These are phyloP conservation scores for Megaceryle alcyon DNA, from an alignment of 2,797 vertebrate genomes.

Conservation along the genomic window DNA sequence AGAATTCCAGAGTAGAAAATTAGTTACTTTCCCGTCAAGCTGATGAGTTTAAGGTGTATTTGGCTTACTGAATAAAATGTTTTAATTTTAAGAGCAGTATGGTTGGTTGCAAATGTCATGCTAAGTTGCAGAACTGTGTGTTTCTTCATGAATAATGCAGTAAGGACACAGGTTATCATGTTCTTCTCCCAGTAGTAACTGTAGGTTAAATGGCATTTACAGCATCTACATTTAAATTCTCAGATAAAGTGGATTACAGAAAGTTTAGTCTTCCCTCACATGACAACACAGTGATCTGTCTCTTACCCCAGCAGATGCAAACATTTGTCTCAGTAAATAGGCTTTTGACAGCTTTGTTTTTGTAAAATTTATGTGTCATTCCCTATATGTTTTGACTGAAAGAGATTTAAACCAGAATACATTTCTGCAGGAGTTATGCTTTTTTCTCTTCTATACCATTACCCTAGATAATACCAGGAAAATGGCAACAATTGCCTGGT, in stretches of 20 bases:
- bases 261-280: background rate
- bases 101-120: background rate
- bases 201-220: background rate
- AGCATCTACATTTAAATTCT: conserved; percentile 13
- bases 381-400: background rate
- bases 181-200: background rate
- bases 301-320: background rate
- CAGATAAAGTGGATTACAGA: background rate
- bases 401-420: background rate
- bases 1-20: background rate
- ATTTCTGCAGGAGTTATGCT: background rate
- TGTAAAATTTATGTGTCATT: background rate
- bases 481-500: background rate
- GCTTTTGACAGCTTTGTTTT: background rate
- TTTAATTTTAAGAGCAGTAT: background rate
- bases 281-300: background rate
- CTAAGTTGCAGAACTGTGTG: background rate
- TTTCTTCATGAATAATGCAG: background rate
- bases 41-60: background rate
- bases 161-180: conserved; percentile 5
- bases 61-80: background rate
- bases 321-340: background rate
- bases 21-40: background rate
- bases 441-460: background rate
- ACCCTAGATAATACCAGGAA: background rate